Percentiles rank a stretch among this genome's conserved stretches.
phyloP scores from a whole-genome alignment of 2,113 vertebrate genomes.

The Reinhardtius hippoglossoides region DNA sequence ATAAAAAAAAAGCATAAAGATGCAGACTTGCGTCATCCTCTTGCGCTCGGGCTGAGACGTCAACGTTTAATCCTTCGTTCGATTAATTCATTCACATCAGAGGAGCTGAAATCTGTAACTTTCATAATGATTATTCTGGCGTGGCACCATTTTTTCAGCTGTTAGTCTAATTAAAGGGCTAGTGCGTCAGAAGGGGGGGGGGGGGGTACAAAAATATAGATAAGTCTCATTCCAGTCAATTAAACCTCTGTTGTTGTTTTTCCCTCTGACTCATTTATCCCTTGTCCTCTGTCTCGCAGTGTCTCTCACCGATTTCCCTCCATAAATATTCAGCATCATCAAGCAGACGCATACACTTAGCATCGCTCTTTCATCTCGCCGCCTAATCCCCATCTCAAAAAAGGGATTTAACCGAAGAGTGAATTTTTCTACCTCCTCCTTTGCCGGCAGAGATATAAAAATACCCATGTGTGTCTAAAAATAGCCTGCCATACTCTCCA shows the following conservation, averaged over 20 bases:
- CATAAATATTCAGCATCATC: conserved; percentile 59
- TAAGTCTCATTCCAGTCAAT: conserved; percentile 16
- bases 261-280: conserved; percentile 31
- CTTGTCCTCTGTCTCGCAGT: conserved; percentile 1
- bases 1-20: conserved; percentile 7
- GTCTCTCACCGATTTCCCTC: conserved; percentile 16
- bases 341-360: not conserved
- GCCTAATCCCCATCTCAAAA: conserved; percentile 69
- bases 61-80: conserved; percentile 30
- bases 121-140: conserved; percentile 7
- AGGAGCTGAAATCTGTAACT: not conserved
- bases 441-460: conserved; percentile 59
- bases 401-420: conserved; percentile 58
- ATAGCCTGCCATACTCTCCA: conserved; percentile 59
- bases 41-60: conserved; percentile 30
- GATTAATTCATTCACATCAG: conserved; percentile 22
- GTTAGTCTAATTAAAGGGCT: conserved; percentile 7
- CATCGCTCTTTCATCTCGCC: conserved; percentile 35
- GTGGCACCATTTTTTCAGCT: not conserved
- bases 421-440: conserved; percentile 59
- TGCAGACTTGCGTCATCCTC: conserved; percentile 52
- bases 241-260: conserved; percentile 19
- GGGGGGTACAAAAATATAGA: conserved; percentile 1
- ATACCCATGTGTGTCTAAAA: conserved; percentile 72
- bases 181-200: conserved; percentile 6